phyloP scores from a whole-genome alignment of 2,797 vertebrate species.

The Prunella strophiata region DNA sequence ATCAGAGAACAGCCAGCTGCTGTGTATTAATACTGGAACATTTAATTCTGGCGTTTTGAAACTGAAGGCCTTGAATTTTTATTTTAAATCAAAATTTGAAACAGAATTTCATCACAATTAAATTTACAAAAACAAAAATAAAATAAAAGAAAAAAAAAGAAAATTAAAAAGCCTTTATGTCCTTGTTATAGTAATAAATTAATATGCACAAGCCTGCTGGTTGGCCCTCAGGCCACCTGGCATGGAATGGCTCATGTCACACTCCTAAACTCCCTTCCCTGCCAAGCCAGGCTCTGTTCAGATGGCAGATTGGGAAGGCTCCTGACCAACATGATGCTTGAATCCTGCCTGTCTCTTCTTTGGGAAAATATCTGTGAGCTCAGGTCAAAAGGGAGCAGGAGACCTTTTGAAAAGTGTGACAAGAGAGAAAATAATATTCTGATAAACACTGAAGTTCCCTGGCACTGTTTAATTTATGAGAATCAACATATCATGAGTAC shows the following conservation, averaged over 20 bases:
- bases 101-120: background rate
- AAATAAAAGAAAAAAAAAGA: fast-evolving
- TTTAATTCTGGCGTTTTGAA: background rate
- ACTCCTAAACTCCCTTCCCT: background rate
- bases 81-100: background rate
- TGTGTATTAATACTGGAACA: background rate
- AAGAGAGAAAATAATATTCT: background rate
- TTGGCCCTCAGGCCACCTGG: background rate
- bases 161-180: background rate
- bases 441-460: background rate
- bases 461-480: background rate
- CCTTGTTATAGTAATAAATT: background rate
- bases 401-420: background rate
- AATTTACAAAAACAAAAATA: background rate
- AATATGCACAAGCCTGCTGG: background rate
- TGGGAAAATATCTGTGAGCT: background rate
- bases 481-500: background rate
- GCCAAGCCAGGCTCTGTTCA: background rate
- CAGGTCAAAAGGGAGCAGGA: background rate
- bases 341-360: background rate
- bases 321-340: background rate
- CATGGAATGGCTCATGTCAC: background rate
- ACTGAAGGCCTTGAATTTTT: background rate
- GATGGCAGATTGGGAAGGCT: background rate
- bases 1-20: background rate